phyloP scores from a whole-genome alignment of 2,113 vertebrate genomes.

The Callionymus lyra region DNA sequence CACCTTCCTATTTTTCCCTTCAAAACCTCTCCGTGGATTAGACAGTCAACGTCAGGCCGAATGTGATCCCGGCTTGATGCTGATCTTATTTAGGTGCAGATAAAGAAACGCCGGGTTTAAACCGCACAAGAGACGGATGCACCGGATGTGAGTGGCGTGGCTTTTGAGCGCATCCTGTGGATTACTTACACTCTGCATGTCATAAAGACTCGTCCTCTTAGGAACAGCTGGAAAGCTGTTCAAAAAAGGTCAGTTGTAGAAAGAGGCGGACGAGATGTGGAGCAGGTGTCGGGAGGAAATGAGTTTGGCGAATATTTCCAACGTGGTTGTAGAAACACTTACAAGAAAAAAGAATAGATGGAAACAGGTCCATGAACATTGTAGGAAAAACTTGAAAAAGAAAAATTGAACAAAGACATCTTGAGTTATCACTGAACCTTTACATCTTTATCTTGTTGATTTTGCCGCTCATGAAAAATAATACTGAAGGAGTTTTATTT shows the following conservation, averaged over 20 bases:
- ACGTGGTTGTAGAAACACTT: too few species aligned
- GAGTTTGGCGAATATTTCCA: too few species aligned
- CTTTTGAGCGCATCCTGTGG: conserved; percentile 20
- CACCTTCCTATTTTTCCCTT: conserved; percentile 7
- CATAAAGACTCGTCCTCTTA: not conserved
- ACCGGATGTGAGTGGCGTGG: conserved; percentile 5
- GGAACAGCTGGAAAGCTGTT: not conserved
- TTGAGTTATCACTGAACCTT: too few species aligned
- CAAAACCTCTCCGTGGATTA: conserved; percentile 40
- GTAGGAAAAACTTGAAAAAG: too few species aligned
- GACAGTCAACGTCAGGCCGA: conserved; percentile 32
- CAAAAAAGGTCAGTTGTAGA: not conserved
- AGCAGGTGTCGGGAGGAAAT: too few species aligned
- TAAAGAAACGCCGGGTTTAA: conserved; percentile 39
- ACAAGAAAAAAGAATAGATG: too few species aligned
- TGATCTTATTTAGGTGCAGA: conserved; percentile 43
- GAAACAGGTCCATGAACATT: too few species aligned
- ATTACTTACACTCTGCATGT: conserved; percentile 28
- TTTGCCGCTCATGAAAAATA: too few species aligned
- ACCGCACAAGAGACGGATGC: conserved; percentile 23
- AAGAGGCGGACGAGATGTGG: too few species aligned
- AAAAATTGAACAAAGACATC: too few species aligned
- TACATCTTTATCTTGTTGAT: too few species aligned
- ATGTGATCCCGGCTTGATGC: conserved; percentile 43
- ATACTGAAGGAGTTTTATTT: too few species aligned